A percentile compares a stretch with the other conserved stretches of the same genome.
Evolutionary conservation across 2,888 invertebrate genomes (phyloP).

Genomic region (Cerastis rubricosa): DNA sequence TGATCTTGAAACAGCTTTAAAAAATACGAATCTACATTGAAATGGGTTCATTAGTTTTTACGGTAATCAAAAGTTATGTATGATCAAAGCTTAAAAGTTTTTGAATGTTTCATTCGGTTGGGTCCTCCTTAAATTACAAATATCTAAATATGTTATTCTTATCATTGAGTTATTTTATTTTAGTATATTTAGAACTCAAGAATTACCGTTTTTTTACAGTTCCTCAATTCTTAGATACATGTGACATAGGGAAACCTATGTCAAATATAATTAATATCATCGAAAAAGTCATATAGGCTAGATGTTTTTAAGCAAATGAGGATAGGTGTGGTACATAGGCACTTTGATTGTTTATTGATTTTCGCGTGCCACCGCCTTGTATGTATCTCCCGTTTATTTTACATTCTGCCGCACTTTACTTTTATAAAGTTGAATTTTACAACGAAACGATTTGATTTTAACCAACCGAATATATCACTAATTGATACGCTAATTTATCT

Average conservation of each 20-base stretch:
- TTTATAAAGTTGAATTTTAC: conserved; percentile 15
- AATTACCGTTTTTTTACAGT: background rate
- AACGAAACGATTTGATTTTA: conserved; percentile 39
- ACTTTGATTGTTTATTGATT: conserved; percentile 70
- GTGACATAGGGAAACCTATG: background rate
- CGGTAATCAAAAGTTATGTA: conserved; percentile 19
- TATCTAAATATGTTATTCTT: background rate
- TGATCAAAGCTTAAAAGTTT: conserved; percentile 16
- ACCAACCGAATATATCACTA: conserved; percentile 45
- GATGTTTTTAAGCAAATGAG: conserved; percentile 15
- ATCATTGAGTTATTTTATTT: background rate
- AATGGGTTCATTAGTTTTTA: conserved; percentile 50
- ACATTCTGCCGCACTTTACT: conserved; percentile 19
- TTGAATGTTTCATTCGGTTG: background rate
- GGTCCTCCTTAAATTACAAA: background rate
- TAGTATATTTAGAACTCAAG: background rate
- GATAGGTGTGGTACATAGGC: conserved; percentile 36
- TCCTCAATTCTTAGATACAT: background rate
- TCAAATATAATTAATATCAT: background rate
- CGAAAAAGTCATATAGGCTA: background rate
- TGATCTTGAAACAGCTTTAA: conserved; percentile 55
- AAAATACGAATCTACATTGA: conserved; percentile 45
- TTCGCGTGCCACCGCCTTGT: conserved; percentile 63
- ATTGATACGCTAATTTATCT: conserved; percentile 50
- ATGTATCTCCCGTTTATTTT: conserved; percentile 34